Percentiles rank a stretch among this genome's conserved stretches.
phyloP scores from a whole-genome alignment of 2,888 invertebrate species.

The Melangyna quadrimaculata region DNA sequence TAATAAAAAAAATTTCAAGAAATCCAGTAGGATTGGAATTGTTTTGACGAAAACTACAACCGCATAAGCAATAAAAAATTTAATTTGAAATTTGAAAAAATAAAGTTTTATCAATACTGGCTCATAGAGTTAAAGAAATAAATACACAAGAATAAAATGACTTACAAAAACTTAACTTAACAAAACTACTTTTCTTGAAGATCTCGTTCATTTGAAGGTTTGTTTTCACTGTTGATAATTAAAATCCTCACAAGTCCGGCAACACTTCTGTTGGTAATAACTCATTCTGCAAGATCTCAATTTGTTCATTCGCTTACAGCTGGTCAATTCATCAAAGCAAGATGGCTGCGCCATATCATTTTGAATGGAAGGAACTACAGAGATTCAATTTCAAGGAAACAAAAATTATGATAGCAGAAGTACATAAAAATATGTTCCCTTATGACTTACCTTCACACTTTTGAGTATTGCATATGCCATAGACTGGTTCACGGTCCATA shows the following conservation, averaged over 20 bases:
- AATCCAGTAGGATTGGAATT: too few relatives aligned
- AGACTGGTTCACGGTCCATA: slow-evolving; percentile 81
- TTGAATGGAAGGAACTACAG: slow-evolving; percentile 39
- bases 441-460: slow-evolving; percentile 79
- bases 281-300: slow-evolving; percentile 91
- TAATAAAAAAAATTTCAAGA: too few relatives aligned
- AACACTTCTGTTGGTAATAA: slow-evolving; percentile 92
- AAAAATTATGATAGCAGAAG: background rate
- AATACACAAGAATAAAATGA: background rate
- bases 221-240: background rate
- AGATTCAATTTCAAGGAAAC: slow-evolving; percentile 55
- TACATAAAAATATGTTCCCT: background rate
- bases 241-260: slow-evolving; percentile 83
- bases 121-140: background rate
- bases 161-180: background rate
- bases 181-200: background rate
- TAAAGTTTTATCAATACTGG: background rate
- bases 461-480: slow-evolving; percentile 82
- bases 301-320: slow-evolving; percentile 90
- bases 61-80: too few relatives aligned
- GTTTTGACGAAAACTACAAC: too few relatives aligned
- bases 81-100: background rate
- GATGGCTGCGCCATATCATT: slow-evolving; percentile 75
- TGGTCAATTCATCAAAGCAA: slow-evolving; percentile 86
- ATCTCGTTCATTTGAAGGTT: background rate